Evolutionary conservation across 2,113 vertebrate species (phyloP).

Genomic region (Craseonycteris thonglongyai): DNA sequence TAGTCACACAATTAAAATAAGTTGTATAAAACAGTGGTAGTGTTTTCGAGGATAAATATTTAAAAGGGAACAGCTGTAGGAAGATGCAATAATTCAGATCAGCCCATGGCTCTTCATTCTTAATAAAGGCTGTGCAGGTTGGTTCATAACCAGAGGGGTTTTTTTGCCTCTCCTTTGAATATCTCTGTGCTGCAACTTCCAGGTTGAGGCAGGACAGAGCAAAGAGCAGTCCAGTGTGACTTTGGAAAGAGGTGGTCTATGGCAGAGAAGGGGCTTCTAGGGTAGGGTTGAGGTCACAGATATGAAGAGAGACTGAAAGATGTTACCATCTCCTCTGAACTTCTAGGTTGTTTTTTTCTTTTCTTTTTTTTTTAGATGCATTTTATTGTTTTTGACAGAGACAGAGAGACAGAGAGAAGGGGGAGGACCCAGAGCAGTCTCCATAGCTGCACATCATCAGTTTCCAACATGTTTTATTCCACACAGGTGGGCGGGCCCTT

Average conservation of each 20-base stretch:
- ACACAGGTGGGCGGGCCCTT: too few relatives aligned
- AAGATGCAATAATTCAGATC: background rate
- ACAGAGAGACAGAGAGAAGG: too few relatives aligned
- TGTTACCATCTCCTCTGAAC: background rate
- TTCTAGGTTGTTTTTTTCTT: background rate
- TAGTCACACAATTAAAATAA: conserved; percentile 57
- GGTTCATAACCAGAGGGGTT: background rate
- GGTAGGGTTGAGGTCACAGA: background rate
- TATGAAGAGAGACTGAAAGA: background rate
- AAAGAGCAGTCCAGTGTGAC: background rate
- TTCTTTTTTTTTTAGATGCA: too few relatives aligned
- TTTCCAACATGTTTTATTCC: too few relatives aligned
- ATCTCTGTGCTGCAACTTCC: background rate
- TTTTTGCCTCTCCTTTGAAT: background rate
- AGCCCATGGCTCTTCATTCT: background rate
- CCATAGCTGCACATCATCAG: too few relatives aligned
- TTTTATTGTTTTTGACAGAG: too few relatives aligned
- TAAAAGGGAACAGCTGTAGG: conserved; percentile 50
- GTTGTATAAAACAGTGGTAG: background rate
- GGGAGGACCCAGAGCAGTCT: too few relatives aligned
- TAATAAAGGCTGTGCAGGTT: background rate
- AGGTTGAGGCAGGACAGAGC: background rate
- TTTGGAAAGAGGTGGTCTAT: background rate
- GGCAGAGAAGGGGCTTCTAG: background rate
- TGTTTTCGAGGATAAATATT: conserved; percentile 61